Evolutionary conservation across 2,113 vertebrate species (phyloP).

Genomic region (Zootoca vivipara): DNA sequence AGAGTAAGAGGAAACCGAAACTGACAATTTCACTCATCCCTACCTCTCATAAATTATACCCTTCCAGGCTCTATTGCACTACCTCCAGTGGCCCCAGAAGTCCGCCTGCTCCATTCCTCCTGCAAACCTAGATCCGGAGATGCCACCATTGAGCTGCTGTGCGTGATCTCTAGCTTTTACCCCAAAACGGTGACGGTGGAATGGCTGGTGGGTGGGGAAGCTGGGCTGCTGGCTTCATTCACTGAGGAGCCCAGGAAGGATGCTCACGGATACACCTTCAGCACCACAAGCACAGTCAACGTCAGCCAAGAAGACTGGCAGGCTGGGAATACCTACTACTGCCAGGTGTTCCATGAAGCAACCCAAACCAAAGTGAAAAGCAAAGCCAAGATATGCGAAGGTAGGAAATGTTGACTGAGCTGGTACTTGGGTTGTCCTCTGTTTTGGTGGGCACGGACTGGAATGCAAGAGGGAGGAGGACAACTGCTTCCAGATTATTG

Average conservation of each 20-base stretch:
- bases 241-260: neutral
- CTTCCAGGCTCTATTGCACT: neutral
- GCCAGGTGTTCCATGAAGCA: conserved; percentile 42
- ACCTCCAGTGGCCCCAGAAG: neutral
- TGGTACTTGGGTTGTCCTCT: neutral
- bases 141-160: conserved; percentile 48
- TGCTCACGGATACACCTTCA: conserved; percentile 7
- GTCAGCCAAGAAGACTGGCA: conserved; percentile 49
- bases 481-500: neutral
- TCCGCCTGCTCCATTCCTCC: conserved; percentile 50
- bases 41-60: accelerated
- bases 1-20: neutral
- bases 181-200: neutral
- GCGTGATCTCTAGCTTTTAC: conserved; percentile 40
- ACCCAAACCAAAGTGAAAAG: accelerated
- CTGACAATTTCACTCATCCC: neutral
- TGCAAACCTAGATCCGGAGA: neutral
- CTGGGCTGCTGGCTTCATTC: accelerated
- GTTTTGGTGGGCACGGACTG: accelerated
- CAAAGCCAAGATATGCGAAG: conserved; percentile 49
- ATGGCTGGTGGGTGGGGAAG: conserved; percentile 44
- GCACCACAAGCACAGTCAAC: conserved; percentile 48
- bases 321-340: conserved; percentile 45
- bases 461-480: neutral
- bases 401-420: neutral